Evolutionary conservation across 2,888 invertebrate genomes (phyloP).

Genomic region (Drosophila phalerata): DNA sequence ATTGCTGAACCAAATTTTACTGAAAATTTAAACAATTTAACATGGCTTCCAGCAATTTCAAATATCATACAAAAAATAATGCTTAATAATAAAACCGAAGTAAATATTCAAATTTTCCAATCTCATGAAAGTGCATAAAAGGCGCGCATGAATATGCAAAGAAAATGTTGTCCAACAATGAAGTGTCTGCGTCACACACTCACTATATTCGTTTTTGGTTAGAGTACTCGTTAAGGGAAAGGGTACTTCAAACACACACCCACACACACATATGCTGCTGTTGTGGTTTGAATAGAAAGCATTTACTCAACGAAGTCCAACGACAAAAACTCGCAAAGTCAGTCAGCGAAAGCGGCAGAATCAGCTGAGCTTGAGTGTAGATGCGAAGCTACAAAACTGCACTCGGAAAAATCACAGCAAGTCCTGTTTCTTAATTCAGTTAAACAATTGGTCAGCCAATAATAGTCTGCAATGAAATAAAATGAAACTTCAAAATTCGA

Average conservation of each 20-base stretch:
- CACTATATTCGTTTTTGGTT: conserved; percentile 5
- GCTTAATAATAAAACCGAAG: conserved; percentile 9
- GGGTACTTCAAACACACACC: conserved; percentile 10
- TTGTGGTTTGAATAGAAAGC: conserved; percentile 56
- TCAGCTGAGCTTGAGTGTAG: conserved; percentile 42
- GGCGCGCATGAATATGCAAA: conserved; percentile 49
- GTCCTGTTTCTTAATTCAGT: background rate
- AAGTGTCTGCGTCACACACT: conserved; percentile 24
- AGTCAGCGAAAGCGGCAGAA: conserved; percentile 32
- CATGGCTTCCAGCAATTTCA: conserved; percentile 7
- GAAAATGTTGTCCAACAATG: conserved; percentile 47
- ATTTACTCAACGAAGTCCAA: conserved; percentile 49
- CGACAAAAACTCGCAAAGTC: conserved; percentile 48
- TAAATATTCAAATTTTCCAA: conserved; percentile 44
- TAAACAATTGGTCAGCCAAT: background rate
- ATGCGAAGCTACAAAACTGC: conserved; percentile 5
- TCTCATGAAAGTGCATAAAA: conserved; percentile 41
- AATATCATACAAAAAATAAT: conserved; percentile 20
- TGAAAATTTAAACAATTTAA: conserved; percentile 7
- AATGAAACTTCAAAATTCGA: too few species aligned
- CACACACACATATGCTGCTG: conserved; percentile 43
- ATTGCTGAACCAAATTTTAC: conserved; percentile 2
- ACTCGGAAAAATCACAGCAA: conserved; percentile 4
- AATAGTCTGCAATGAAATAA: too few species aligned
- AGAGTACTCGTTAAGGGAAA: conserved; percentile 11